A percentile compares a stretch with the other conserved stretches of the same genome.
Evolutionary conservation across 2,797 vertebrate genomes (phyloP).

Genomic region (Dermochelys coriacea): DNA sequence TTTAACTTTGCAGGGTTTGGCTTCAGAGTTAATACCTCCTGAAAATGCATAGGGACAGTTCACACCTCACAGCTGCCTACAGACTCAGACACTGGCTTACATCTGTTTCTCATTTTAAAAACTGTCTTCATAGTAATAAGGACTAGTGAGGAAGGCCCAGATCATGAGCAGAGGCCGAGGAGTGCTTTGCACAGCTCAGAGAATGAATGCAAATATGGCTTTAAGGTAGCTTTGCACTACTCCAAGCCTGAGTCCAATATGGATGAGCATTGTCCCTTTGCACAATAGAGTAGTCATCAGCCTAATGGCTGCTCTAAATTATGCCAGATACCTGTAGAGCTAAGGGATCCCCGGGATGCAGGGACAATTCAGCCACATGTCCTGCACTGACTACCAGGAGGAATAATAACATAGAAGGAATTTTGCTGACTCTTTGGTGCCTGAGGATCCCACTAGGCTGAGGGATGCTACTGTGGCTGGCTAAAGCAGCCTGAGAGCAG

Average conservation of each 20-base stretch:
- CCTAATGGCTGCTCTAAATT: background rate
- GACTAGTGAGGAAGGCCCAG: background rate
- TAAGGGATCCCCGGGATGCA: background rate
- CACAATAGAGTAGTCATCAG: background rate
- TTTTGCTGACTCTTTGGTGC: background rate
- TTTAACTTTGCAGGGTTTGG: background rate
- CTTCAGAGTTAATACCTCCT: background rate
- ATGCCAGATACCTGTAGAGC: background rate
- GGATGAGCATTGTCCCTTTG: background rate
- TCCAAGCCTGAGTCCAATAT: background rate
- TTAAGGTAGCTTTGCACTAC: background rate
- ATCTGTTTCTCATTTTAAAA: background rate
- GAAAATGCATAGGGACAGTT: background rate
- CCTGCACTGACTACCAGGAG: background rate
- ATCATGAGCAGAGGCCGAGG: background rate
- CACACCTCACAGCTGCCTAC: background rate
- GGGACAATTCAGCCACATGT: background rate
- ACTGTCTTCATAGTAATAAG: background rate
- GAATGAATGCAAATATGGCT: background rate
- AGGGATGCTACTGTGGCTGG: background rate
- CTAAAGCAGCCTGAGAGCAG: background rate
- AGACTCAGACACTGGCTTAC: background rate
- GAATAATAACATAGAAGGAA: background rate
- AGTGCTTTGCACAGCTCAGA: background rate
- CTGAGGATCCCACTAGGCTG: background rate